Evolutionary conservation across 2,888 invertebrate genomes (phyloP), one percentile per base, ranked within the genome.

Genomic region (Muscina levida): DNA sequence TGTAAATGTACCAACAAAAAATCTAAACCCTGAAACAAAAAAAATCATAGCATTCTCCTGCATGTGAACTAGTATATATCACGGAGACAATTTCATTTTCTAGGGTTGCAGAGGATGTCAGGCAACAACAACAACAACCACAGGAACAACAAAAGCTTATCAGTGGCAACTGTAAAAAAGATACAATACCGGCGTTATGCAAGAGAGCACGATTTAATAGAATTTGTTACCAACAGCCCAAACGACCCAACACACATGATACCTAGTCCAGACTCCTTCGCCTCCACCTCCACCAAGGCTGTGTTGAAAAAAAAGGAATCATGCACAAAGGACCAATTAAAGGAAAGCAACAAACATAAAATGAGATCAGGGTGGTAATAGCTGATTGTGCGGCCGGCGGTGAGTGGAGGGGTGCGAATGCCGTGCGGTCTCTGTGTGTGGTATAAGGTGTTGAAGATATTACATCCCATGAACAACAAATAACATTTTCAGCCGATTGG

Each of bases 301-400:
- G 3, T 39, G 42, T 31, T 65, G 70, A 42, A 42, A 39, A 53
- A n/a, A 42, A 56, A 37, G 15, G 46, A 73, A 77, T 66, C 68
- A 24, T 66, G 75, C 79, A 79, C 82, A 83, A 77, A 79, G 79
- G 78, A 80, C 83, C 82, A 83, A 81, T 82, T 81, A 79, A 81
- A 77, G 68, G 65, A 62, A 72, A 74, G 74, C 74, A 75, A 75
- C 59, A 79, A 79, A 79, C 62, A 72, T 75, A 57, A 72, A 65
- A 72, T 72, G 19, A 48, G 75, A 68, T 65, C 15, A 65, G 56
- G 48, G 56, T 57, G 44, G 65, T 31, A 31, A 19, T 51, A 42
- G 31, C 42, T 22, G 13, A 39, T 31, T 57, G 44, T 39, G 31
- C 24, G 19, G 11, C 22, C 5, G 6, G 22, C 15, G 37, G 57